These are phyloP conservation scores for Melanotaenia duboulayi DNA, from an alignment of 2,113 vertebrate genomes.

Conservation along the genomic window DNA sequence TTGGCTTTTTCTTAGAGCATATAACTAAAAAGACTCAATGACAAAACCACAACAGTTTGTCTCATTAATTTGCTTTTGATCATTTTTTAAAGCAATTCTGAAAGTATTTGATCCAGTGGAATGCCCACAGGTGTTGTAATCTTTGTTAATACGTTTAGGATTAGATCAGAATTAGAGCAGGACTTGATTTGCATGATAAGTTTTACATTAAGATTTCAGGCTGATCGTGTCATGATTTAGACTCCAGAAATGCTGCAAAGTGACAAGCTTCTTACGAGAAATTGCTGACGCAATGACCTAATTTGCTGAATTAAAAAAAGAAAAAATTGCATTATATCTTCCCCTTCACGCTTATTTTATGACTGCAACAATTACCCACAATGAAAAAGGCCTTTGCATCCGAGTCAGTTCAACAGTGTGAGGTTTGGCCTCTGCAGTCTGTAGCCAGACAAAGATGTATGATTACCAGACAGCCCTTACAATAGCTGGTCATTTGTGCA, in stretches of 20 bases:
- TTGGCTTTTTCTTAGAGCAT: too few relatives aligned
- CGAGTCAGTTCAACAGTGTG: slow-evolving; percentile 31
- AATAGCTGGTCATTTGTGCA: slow-evolving; percentile 66
- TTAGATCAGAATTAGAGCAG: neutral
- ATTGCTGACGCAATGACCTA: slow-evolving; percentile 10
- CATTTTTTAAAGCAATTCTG: too few relatives aligned
- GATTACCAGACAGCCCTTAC: slow-evolving; percentile 72
- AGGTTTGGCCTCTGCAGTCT: slow-evolving; percentile 40
- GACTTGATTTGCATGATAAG: neutral
- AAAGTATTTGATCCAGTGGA: too few relatives aligned
- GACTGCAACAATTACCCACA: neutral
- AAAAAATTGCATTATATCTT: neutral
- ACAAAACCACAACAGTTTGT: too few relatives aligned
- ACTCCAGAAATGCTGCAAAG: slow-evolving; percentile 19
- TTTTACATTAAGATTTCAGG: neutral
- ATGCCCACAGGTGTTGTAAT: too few relatives aligned
- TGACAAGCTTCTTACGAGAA: neutral
- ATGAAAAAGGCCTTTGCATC: slow-evolving; percentile 29
- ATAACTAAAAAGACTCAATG: too few relatives aligned
- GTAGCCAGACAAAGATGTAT: slow-evolving; percentile 44
- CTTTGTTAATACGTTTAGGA: neutral
- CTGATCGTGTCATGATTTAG: slow-evolving; percentile 5
- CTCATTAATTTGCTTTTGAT: too few relatives aligned
- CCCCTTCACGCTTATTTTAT: neutral
- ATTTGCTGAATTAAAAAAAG: slow-evolving; percentile 2